A percentile compares a stretch with the other conserved stretches of the same genome.
phyloP scores from a whole-genome alignment of 2,113 vertebrate species.

The Dicrurus megarhynchus region DNA sequence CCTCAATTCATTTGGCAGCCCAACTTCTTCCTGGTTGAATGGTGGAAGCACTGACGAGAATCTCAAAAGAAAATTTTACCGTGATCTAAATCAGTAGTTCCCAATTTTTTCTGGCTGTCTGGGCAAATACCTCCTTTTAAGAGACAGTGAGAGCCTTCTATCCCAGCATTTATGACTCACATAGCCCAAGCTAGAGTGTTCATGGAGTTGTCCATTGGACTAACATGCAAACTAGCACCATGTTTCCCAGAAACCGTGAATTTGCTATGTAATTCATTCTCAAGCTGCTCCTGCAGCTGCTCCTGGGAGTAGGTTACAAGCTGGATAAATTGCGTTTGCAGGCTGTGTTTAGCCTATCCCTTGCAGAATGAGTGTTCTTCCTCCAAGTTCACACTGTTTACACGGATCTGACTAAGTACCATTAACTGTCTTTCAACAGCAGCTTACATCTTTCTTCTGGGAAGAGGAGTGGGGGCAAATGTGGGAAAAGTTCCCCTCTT shows the following conservation, averaged over 20 bases:
- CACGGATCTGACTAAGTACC: neutral
- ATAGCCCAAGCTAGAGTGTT: neutral
- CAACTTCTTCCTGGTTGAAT: conserved; percentile 40
- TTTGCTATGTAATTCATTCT: neutral
- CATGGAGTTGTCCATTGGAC: neutral
- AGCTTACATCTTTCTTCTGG: neutral
- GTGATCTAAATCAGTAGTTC: neutral
- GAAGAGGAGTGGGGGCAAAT: neutral
- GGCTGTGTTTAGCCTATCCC: neutral
- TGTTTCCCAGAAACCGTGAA: neutral
- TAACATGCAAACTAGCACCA: neutral
- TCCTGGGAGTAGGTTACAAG: neutral
- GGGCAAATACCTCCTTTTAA: neutral
- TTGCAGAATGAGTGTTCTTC: neutral
- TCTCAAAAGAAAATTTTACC: conserved; percentile 19
- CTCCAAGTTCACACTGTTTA: neutral
- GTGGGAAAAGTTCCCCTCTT: neutral
- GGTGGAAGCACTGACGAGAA: conserved; percentile 26
- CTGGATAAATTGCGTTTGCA: neutral
- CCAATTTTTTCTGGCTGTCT: neutral
- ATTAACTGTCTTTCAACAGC: neutral
- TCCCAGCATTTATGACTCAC: neutral
- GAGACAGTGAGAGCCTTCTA: neutral
- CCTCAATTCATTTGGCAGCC: conserved; percentile 33
- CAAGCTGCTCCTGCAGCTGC: neutral